Evolutionary conservation across 2,113 vertebrate genomes (phyloP).

Genomic region (Pleuronectes platessa): DNA sequence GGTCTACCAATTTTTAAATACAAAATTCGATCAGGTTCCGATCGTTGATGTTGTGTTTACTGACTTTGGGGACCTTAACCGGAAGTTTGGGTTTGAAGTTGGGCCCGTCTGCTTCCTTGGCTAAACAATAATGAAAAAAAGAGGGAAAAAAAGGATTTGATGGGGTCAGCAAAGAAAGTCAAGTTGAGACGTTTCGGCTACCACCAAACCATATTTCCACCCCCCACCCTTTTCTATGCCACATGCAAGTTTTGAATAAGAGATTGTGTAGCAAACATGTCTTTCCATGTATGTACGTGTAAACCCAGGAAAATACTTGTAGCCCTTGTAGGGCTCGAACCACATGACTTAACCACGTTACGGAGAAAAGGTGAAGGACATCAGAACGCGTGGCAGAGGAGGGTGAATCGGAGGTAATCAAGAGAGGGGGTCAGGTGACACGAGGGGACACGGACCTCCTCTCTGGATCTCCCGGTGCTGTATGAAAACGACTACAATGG

Average conservation of each 20-base stretch:
- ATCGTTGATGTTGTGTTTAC: slow-evolving; percentile 97
- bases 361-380: slow-evolving; percentile 83
- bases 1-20: no score
- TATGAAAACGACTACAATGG: slow-evolving; percentile 86
- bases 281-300: slow-evolving; percentile 83
- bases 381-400: slow-evolving; percentile 83
- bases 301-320: slow-evolving; percentile 84
- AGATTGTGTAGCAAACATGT: slow-evolving; percentile 87
- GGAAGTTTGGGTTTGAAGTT: slow-evolving; percentile 99
- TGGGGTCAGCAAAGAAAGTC: slow-evolving; percentile 80
- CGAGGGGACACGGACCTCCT: slow-evolving; percentile 61
- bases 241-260: slow-evolving; percentile 98
- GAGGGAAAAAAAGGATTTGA: slow-evolving; percentile 73
- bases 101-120: slow-evolving; percentile 98
- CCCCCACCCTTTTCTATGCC: slow-evolving; percentile 85
- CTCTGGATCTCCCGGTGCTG: slow-evolving; percentile 90
- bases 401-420: slow-evolving; percentile 65
- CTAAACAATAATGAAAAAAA: slow-evolving; percentile 78
- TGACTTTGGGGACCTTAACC: slow-evolving; percentile 98
- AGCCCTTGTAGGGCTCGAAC: slow-evolving; percentile 87
- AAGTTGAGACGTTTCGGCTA: slow-evolving; percentile 82
- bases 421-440: slow-evolving; percentile 41
- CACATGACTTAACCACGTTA: slow-evolving; percentile 87
- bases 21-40: slow-evolving; percentile 98
- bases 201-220: slow-evolving; percentile 77